Percentiles rank a stretch among this genome's conserved stretches.
Evolutionary conservation across 2,797 vertebrate genomes (phyloP).

Genomic region (Neosilurus hyrtlii): DNA sequence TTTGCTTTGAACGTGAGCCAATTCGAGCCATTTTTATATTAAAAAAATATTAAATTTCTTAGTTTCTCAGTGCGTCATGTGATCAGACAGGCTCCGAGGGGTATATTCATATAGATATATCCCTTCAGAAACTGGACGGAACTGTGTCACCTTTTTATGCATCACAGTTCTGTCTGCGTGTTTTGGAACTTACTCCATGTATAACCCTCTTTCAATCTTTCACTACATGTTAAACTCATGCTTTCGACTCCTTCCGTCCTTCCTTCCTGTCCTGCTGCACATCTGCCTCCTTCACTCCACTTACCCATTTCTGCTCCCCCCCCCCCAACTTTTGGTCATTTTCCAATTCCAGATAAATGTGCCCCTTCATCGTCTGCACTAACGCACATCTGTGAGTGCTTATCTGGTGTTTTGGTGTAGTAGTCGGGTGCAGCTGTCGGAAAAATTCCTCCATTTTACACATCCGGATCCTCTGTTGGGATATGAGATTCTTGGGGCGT

Average conservation of each 20-base stretch:
- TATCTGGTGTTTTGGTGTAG: slow-evolving; percentile 8
- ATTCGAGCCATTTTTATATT: neutral
- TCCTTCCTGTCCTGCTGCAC: slow-evolving; percentile 28
- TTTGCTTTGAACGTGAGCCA: neutral
- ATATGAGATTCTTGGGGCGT: slow-evolving; percentile 30
- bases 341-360: neutral
- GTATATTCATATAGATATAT: neutral
- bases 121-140: neutral
- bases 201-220: slow-evolving; percentile 1
- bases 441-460: slow-evolving; percentile 35
- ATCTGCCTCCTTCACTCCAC: neutral
- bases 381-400: slow-evolving; percentile 37
- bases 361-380: neutral
- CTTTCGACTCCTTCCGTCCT: slow-evolving; percentile 6
- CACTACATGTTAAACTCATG: slow-evolving; percentile 23
- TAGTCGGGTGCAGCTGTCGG: slow-evolving; percentile 36
- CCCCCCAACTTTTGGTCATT: neutral
- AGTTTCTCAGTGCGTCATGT: neutral
- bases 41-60: neutral
- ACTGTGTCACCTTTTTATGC: neutral
- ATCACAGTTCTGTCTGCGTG: slow-evolving; percentile 1
- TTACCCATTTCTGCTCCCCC: neutral
- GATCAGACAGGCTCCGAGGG: neutral
- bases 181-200: neutral
- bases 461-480: slow-evolving; percentile 25